Base-by-base conservation (phyloP, 2,797 vertebrate species). In the Gadopsis marmoratus region DNA sequence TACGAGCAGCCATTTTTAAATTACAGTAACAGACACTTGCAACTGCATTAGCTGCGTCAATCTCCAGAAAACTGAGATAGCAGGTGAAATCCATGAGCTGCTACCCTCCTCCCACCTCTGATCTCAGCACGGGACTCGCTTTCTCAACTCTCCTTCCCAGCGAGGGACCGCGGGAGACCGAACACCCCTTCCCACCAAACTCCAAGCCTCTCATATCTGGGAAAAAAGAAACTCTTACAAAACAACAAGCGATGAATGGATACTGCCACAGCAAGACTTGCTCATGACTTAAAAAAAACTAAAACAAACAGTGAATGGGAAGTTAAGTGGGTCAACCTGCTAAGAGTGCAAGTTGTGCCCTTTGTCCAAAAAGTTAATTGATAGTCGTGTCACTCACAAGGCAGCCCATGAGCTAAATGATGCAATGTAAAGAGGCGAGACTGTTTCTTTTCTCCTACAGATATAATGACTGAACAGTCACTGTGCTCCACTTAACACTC, bases 361-460 rank as follows among this genome's bases (percentile, higher is more conserved):
- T 75, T 86, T 87, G 78, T 87, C 62, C 43, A 12, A 68, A 53
- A 23, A 69, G 78, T 75, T 61, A 86, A 78, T 84, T 85, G 80
- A 73, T 76, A 85, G 77, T 81, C 72, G 0, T 14, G 82, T 79
- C 88, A 84, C 88, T 79, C 88, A 84, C 88, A 86, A 70, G 66
- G 37, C 26, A 61, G 45, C 59, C 31, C 14, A 68, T 26, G 37
- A 75, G 54, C 80, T 72, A 55, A 79, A 72, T 69, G 26, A 71
- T 6, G 4, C 54, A 54, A 80, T 54, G 45, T 39, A 73, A 76
- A 63, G 68, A 75, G 53, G 56, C 17, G 33, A 47, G 21, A 73
- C 16, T 47, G 73, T 33, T 50, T 41, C 26, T 12, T 12, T 41
- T 41, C 39, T 61, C 41, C 41, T 73, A 55, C 26, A 60, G 51